phyloP scores from a whole-genome alignment of 2,888 invertebrate species.

The Clusia tigrina region DNA sequence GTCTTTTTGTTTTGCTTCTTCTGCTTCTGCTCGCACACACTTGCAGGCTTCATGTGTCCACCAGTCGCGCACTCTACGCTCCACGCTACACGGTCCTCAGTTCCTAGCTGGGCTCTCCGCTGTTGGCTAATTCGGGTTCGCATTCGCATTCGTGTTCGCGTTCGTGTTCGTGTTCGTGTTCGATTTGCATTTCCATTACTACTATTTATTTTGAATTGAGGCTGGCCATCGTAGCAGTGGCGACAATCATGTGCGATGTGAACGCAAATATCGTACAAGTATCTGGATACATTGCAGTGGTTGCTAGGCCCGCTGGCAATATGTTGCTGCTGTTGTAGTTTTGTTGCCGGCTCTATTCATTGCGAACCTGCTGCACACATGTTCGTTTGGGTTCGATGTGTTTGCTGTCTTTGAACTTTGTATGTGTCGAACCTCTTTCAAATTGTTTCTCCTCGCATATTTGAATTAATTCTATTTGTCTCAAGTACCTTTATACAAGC shows the following conservation, averaged over 20 bases:
- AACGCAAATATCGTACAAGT: conserved; percentile 35
- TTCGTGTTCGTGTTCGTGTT: background rate
- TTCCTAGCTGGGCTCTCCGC: too few species aligned
- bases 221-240: conserved; percentile 1
- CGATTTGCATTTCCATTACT: too few species aligned
- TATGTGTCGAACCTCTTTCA: background rate
- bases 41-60: conserved; percentile 26
- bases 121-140: too few species aligned
- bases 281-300: conserved; percentile 38
- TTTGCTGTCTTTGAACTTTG: background rate
- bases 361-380: background rate
- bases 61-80: background rate
- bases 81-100: too few species aligned
- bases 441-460: background rate
- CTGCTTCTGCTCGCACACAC: too few species aligned
- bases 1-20: conserved; percentile 25
- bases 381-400: too few species aligned
- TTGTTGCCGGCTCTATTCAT: conserved; percentile 5
- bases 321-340: background rate
- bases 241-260: too few species aligned
- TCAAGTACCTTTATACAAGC: too few species aligned
- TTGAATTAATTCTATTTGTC: too few species aligned
- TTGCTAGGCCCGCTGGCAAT: too few species aligned
- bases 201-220: background rate
- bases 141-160: too few species aligned